Evolutionary conservation across 2,888 invertebrate genomes (phyloP), one percentile per base, ranked within the genome.

Genomic region (Apotomis betuletana): DNA sequence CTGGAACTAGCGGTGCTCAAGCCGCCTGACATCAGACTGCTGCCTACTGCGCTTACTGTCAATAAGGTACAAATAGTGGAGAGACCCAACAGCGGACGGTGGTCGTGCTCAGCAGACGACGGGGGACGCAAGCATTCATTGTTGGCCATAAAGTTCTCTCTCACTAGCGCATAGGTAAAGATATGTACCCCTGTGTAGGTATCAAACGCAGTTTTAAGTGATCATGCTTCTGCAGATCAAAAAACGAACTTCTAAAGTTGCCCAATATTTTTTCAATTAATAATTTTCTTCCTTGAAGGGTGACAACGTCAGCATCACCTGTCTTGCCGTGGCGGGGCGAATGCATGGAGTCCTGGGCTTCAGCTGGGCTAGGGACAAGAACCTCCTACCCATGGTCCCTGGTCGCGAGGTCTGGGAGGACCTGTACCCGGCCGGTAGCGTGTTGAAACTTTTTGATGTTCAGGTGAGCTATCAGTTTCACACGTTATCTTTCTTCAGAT

Each of bases 331-430:
- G 0, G 96, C 96, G 64, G 94, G 95, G 51, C 89, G 94, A 59
- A 90, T 94, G 3, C 94, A 95, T 74, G 95, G 95, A 0, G 95
- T 94, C 52, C 93, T 96, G 69, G 97, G 97, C 4, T 97, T 97
- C 84, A 97, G 96, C 80, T 97, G 97, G 97, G 96, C 96, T 0
- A 95, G 96, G 77, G 97, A 97, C 81, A 95, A 95, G 70, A 95
- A 95, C 9, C 90, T 97, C 12, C 94, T 97, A 36, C 96, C 96
- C 61, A 94, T 97, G 73, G 95, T 95, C 67, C 96, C 96, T 0
- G 96, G 96, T 5, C 94, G 94, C n/a, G 96, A 96, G 80, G 96
- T 96, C 78, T 97, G 97, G 95, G 97, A 97, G 83, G 97, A 97
- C 81, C 92, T 97, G 41, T 96, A 96, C 85, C 97, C 97, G 0